Conservation (phyloP, 2,797 vertebrate species). For the Micrastur ruficollis region DNA sequence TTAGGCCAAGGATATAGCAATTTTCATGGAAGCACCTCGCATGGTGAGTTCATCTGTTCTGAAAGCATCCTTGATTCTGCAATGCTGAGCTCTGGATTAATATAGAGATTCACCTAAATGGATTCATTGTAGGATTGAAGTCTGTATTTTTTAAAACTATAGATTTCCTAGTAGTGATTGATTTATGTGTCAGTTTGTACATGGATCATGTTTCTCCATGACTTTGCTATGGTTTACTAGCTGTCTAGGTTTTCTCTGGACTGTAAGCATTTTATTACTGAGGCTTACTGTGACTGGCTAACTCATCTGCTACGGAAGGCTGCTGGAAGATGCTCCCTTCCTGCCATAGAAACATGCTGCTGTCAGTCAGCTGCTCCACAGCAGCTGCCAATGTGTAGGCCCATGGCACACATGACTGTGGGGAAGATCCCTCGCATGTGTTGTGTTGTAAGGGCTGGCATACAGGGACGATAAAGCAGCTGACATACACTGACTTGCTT, state of each 20-base stretch:
- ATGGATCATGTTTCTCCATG: rapidly evolving
- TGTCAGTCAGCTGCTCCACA: neutral
- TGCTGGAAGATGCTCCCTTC: neutral
- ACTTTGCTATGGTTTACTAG: neutral
- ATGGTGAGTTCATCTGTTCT: neutral
- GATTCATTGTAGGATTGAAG: neutral
- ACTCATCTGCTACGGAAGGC: neutral
- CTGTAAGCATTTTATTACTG: neutral
- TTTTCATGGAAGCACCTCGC: neutral
- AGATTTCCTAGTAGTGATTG: neutral
- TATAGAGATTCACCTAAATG: neutral
- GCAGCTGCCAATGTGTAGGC: neutral
- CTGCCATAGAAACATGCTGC: neutral
- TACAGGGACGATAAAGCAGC: neutral
- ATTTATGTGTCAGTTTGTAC: neutral
- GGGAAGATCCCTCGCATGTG: neutral
- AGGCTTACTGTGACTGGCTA: neutral
- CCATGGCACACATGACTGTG: rapidly evolving
- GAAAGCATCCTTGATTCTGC: neutral
- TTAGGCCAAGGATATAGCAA: neutral
- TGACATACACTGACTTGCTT: neutral
- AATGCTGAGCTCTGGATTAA: neutral
- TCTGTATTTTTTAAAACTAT: neutral
- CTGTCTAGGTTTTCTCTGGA: neutral
- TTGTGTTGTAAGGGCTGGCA: neutral